These are phyloP conservation scores for Scaptomyza graminum DNA, from an alignment of 1,140 invertebrate genomes.

Conservation along the genomic window DNA sequence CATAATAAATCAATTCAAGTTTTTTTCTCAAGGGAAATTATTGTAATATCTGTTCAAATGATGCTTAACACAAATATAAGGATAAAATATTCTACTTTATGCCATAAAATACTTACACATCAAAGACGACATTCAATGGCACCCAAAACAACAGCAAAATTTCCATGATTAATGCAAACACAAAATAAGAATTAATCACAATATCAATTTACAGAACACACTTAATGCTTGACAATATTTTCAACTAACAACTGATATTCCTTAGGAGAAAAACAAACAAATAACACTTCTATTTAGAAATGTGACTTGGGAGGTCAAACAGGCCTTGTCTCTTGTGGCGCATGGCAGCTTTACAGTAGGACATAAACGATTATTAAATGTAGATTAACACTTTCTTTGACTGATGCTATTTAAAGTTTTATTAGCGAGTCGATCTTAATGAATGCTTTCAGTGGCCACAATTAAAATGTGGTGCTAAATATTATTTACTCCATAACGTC, in stretches of 20 bases:
- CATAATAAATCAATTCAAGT: not conserved
- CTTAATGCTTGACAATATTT: conserved; percentile 4
- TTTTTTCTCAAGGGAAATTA: not conserved
- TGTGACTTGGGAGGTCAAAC: not conserved
- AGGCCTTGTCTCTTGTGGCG: conserved; percentile 1
- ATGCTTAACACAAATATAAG: no score
- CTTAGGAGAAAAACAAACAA: not conserved
- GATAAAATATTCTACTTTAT: no score
- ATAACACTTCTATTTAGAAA: not conserved
- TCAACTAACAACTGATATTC: not conserved
- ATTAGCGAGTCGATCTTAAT: conserved; percentile 50
- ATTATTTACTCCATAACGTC: conserved; percentile 44
- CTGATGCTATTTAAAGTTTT: conserved; percentile 53
- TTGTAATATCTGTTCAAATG: not conserved
- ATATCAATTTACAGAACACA: not conserved
- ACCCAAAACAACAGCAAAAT: no score
- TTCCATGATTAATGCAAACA: no score
- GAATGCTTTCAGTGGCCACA: conserved; percentile 49
- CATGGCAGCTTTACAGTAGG: not conserved
- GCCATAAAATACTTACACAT: no score
- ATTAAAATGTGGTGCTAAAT: conserved; percentile 49
- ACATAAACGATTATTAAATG: conserved; percentile 12
- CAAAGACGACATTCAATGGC: no score
- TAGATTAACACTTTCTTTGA: conserved; percentile 23
- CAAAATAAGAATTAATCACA: not conserved